Base-by-base conservation (phyloP, 2,888 invertebrate species). In the Agriotes lineatus region DNA sequence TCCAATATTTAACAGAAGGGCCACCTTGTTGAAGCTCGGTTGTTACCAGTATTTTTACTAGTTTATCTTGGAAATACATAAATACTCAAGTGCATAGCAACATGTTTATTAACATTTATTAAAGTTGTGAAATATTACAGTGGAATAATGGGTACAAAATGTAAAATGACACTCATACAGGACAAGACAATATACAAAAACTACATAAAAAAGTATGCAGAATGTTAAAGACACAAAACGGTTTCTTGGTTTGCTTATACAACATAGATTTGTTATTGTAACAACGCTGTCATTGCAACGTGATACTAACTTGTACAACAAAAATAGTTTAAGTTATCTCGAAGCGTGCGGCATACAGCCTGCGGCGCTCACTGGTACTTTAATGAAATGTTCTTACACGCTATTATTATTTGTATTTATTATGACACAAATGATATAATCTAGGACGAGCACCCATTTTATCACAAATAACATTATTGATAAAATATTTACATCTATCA, bases 391-490 rank as follows among this genome's bases (percentile, higher is more conserved):
- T 56, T 18, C 56, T 22, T 33, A 52, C 18, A 44, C 5, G 37
- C 22, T 60, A 45, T 57, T n/a, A n/a, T n/a, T 52, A 37, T n/a
- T 63, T 50, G 48, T 42, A 52, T 69, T 64, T 42, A 52, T 69
- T 64, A 69, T 65, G 69, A 69, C 69, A 69, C 69, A 45, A 48
- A 65, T 65, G 69, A 65, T 69, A 69, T 64, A 57, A 64, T 61
- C 65, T 69, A 65, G 25, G 57, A 70, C 70, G 72, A 72, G 72
- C 72, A 72, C 72, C 72, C 39, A n/a, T 70, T 65, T 70, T 72
- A 72, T 72, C 72, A 72, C 72, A 72, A 70, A 67, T 62, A 70
- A 68, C 69, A 72, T 72, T 71, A 72, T 70, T 72, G 63, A 67
- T 70, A 70, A 70, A 62, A 60, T 66, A 64, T 67, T 67, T 69